A percentile compares a stretch with the other conserved stretches of the same genome.
phyloP scores from a whole-genome alignment of 2,113 vertebrate species.

The Cyphomyrus discorhynchus region DNA sequence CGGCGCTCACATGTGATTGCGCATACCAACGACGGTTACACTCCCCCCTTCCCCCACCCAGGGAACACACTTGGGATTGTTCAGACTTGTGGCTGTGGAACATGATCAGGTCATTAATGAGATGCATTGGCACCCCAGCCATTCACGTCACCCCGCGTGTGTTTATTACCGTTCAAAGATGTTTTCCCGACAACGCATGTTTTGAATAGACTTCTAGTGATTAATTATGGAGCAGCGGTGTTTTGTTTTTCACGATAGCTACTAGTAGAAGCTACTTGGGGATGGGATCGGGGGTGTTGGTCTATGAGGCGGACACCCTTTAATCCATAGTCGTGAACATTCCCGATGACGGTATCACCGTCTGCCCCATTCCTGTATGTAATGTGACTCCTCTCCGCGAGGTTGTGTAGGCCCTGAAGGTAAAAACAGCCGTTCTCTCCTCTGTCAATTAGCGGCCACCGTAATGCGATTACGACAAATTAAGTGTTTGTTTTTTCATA shows the following conservation, averaged over 20 bases:
- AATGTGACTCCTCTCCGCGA: constrained; percentile 38
- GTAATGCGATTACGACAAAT: constrained; percentile 56
- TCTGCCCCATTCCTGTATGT: constrained; percentile 38
- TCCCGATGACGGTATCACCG: constrained; percentile 34
- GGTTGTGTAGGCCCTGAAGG: constrained; percentile 42
- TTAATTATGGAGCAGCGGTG: not conserved
- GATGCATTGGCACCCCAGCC: constrained; percentile 31
- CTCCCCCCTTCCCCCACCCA: constrained; percentile 16
- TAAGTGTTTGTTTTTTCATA: constrained; percentile 68
- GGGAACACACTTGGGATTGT: constrained; percentile 24
- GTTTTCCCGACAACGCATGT: constrained; percentile 29
- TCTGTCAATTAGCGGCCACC: constrained; percentile 56
- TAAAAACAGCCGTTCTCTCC: constrained; percentile 43
- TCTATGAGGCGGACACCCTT: not conserved
- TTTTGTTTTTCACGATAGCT: not conserved
- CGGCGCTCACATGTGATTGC: constrained; percentile 47
- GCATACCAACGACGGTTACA: constrained; percentile 49
- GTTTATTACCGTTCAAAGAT: constrained; percentile 29
- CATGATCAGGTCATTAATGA: constrained; percentile 53
- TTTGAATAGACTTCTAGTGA: constrained; percentile 32
- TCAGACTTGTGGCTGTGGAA: constrained; percentile 37
- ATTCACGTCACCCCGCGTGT: not conserved
- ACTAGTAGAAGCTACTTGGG: too few species aligned
- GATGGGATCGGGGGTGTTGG: not conserved
- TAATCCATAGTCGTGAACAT: constrained; percentile 18